Conservation (phyloP, 1,140 invertebrate species). For the Apocrypta bakeri region DNA sequence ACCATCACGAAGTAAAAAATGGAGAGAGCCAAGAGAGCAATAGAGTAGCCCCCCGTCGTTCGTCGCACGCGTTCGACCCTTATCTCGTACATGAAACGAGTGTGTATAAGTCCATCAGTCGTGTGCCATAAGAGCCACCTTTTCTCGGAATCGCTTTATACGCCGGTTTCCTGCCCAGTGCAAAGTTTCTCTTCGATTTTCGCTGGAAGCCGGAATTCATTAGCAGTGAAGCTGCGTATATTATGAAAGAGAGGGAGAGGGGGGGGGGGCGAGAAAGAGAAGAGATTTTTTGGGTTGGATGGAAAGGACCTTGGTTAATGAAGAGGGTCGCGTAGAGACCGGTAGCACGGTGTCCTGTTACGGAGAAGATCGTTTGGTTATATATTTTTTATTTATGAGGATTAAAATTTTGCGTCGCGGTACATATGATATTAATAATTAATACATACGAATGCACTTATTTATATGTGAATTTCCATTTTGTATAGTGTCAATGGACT, state of each 20-base stretch:
- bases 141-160: constrained; percentile 29
- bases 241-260: no score
- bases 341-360: constrained; percentile 1
- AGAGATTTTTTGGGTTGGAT: neutral
- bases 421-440: no score
- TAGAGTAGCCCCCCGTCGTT: neutral
- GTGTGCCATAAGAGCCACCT: constrained; percentile 2
- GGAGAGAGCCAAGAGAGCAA: neutral
- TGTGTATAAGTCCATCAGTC: constrained; percentile 27
- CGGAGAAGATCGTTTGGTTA: neutral
- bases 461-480: no score
- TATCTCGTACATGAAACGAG: neutral
- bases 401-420: no score
- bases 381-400: neutral
- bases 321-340: neutral
- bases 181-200: constrained; percentile 9
- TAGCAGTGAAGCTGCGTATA: neutral
- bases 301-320: neutral
- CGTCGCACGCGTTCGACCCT: neutral
- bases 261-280: neutral
- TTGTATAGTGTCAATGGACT: no score
- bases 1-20: no score
- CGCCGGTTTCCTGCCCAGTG: constrained; percentile 15
- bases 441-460: no score
- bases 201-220: constrained; percentile 36